Evolutionary conservation across 2,113 vertebrate genomes (phyloP).

Genomic region (Periophthalmus modestus): DNA sequence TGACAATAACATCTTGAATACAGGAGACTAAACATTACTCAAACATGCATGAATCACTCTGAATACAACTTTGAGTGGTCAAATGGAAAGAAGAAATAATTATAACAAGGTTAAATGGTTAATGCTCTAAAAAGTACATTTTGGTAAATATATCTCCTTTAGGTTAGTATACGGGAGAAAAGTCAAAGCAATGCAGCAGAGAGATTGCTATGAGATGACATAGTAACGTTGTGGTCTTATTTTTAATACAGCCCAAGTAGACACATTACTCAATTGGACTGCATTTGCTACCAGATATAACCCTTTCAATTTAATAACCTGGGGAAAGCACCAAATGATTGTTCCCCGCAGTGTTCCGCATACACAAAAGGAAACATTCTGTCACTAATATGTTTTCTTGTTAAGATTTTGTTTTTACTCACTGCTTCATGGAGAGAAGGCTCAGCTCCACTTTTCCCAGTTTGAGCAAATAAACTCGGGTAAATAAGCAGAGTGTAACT

Average conservation of each 20-base stretch:
- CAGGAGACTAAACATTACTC: too few species aligned
- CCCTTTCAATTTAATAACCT: background rate
- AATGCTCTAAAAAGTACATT: too few species aligned
- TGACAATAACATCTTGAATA: too few species aligned
- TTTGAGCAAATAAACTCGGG: background rate
- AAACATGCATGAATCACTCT: too few species aligned
- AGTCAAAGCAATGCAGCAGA: background rate
- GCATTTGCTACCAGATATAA: background rate
- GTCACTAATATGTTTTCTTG: background rate
- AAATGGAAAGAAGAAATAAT: too few species aligned
- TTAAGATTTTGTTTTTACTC: slow-evolving; percentile 13
- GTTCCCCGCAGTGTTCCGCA: slow-evolving; percentile 1
- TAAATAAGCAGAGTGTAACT: slow-evolving; percentile 15
- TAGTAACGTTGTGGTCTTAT: background rate
- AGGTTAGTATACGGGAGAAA: background rate
- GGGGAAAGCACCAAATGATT: background rate
- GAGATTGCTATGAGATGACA: background rate
- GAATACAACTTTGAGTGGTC: too few species aligned
- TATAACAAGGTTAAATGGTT: too few species aligned
- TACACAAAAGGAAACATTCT: background rate
- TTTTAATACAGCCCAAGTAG: background rate
- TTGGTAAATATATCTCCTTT: too few species aligned
- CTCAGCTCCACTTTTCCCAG: background rate
- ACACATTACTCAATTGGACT: background rate
- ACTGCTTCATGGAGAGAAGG: background rate